Base-by-base conservation (phyloP, 2,113 vertebrate genomes). In the Syngnathus typhle region DNA sequence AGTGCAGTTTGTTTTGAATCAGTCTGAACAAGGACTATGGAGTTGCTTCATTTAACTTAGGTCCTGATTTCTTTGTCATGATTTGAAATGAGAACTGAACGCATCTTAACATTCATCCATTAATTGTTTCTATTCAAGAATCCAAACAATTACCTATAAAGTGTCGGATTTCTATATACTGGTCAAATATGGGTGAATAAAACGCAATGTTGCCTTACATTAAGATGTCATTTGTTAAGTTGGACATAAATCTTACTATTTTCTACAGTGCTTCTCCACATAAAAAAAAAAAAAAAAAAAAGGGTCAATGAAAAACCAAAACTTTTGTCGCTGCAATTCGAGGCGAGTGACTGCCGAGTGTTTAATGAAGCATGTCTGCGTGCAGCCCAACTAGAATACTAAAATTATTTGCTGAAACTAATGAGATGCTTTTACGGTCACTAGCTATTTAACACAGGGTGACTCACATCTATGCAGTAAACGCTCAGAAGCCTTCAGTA, bases 381-480 rank as follows among this genome's bases (percentile, higher is more conserved):
- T 41, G 58, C 71, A 68, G 76, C 55, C 46, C 54, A 79, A 80
- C 54, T 66, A 65, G 72, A 74, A 52, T 79, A 55, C 55, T 37
- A 38, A 69, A 52, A 70, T 72, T 58, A 75, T 79, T 64, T 70
- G 72, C 27, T 73, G 75, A 79, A 76, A 77, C 38, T 77, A 80
- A 86, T 77, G 60, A 75, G 75, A 77, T 69, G 64, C 77, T 60
- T 74, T 81, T 39, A 66, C 65, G 64, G 76, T 80, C 72, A 78
- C 63, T 64, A 43, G 74, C 60, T 72, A 52, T 27, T 59, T 54
- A 60, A 69, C 58, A 70, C 41, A 36, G n/a, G 11, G 36, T 12
- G 32, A 60, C n/a, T 32, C 41, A 38, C 27, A 39, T 71, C 49
- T 18, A 38, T 58, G 58, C 19, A 60, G 54, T 66, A 41, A 66